These are phyloP conservation scores for Apistogramma diplotaenia DNA, from an alignment of 2,113 vertebrate genomes.

Conservation along the genomic window DNA sequence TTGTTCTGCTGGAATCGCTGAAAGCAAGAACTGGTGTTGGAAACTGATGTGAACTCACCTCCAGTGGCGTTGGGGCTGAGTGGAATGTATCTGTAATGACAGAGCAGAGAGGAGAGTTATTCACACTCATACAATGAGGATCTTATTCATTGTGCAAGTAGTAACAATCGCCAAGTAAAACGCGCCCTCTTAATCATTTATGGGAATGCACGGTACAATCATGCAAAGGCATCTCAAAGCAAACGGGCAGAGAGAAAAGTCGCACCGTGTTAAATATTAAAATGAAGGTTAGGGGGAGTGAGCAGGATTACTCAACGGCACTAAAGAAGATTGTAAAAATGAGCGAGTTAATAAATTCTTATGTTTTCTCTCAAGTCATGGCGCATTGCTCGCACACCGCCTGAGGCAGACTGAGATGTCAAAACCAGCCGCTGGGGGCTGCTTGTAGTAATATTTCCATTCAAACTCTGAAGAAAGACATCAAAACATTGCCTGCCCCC, in stretches of 20 bases:
- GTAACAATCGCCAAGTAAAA: neutral
- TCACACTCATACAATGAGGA: neutral
- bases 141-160: neutral
- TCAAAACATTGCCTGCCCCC: neutral
- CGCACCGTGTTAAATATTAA: conserved; percentile 22
- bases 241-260: neutral
- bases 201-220: neutral
- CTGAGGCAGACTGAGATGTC: conserved; percentile 8
- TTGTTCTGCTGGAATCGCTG: neutral
- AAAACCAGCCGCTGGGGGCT: conserved; percentile 4
- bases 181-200: conserved; percentile 25
- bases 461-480: neutral
- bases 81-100: conserved; percentile 80
- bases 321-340: neutral
- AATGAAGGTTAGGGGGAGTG: neutral
- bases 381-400: neutral
- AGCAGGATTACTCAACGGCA: neutral
- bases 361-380: conserved; percentile 5
- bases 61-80: conserved; percentile 79
- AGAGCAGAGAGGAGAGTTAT: conserved; percentile 40
- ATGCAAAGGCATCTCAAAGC: neutral
- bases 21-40: neutral
- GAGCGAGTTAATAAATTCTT: conserved; percentile 22
- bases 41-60: conserved; percentile 81
- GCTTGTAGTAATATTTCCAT: neutral